A percentile compares a stretch with the other conserved stretches of the same genome.
phyloP scores from a whole-genome alignment of 2,888 invertebrate species.

The Zaprionus obscuricornis region DNA sequence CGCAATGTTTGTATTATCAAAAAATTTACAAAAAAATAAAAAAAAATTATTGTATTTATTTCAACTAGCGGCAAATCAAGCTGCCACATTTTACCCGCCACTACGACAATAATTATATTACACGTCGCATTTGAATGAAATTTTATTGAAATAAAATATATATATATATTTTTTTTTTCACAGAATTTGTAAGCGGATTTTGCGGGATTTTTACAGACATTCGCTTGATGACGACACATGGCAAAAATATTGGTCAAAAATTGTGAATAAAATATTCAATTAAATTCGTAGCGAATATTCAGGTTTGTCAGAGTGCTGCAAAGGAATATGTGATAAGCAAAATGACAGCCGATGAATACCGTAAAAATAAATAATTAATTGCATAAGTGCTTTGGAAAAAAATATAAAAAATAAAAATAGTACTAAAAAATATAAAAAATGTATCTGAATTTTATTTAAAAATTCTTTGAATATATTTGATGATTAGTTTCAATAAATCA shows the following conservation, averaged over 20 bases:
- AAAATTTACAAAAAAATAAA: no score
- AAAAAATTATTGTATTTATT: no score
- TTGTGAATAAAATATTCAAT: conserved; percentile 44
- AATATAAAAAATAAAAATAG: no score
- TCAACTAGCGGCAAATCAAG: conserved; percentile 5
- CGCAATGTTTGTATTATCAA: no score
- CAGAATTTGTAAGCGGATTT: conserved; percentile 8
- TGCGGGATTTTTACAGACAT: no score
- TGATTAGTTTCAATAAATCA: no score
- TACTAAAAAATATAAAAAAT: no score
- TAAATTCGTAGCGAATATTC: conserved; percentile 14
- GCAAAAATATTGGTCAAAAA: conserved; percentile 8
- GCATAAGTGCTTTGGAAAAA: no score
- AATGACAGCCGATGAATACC: conserved; percentile 14
- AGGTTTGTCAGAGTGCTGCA: conserved; percentile 31
- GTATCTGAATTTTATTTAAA: no score
- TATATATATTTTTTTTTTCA: conserved; percentile 29
- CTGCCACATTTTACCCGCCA: conserved; percentile 6
- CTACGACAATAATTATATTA: conserved; percentile 60
- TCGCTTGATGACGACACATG: no score
- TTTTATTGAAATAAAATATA: conserved; percentile 58
- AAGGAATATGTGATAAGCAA: conserved; percentile 13
- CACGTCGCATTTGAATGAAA: conserved; percentile 52
- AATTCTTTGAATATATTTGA: no score
- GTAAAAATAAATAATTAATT: conserved; percentile 24